A percentile compares a stretch with the other conserved stretches of the same genome.
Conservation (phyloP, 64 coral and sea anemone species). For the Cladopsammia gracilis region DNA sequence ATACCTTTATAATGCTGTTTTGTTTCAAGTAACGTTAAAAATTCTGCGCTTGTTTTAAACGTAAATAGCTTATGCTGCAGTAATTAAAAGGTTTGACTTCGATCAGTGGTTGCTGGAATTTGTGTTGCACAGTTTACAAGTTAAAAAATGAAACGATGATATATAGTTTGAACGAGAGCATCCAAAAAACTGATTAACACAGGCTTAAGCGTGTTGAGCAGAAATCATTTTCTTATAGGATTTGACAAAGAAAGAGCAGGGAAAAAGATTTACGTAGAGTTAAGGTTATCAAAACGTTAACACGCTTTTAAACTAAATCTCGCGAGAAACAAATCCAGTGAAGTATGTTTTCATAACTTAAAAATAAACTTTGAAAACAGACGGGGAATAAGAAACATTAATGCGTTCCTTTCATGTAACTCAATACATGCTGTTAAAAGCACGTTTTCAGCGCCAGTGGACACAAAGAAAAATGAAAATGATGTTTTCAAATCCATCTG, state of each 20-base stretch:
- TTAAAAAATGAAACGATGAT: neutral
- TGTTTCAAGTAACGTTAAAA: neutral
- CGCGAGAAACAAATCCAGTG: slow-evolving; percentile 7
- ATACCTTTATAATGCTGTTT: neutral
- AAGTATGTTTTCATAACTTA: slow-evolving; percentile 44
- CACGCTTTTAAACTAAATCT: slow-evolving; percentile 44
- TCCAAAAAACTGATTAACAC: slow-evolving; percentile 7
- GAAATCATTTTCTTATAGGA: slow-evolving; percentile 10
- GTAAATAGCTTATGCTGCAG: too few relatives aligned
- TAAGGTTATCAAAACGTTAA: slow-evolving; percentile 48
- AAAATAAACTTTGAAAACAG: slow-evolving; percentile 25
- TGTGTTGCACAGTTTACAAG: neutral
- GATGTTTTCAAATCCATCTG: slow-evolving; percentile 19
- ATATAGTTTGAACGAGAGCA: neutral
- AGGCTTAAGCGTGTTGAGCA: slow-evolving; percentile 17
- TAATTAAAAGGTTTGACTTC: neutral
- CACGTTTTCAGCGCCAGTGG: slow-evolving; percentile 42
- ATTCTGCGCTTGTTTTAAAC: neutral
- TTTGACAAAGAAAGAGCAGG: neutral
- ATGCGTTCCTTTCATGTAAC: slow-evolving; percentile 41
- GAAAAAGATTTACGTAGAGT: neutral
- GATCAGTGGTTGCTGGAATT: neutral
- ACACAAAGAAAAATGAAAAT: slow-evolving; percentile 53
- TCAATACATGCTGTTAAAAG: slow-evolving; percentile 50
- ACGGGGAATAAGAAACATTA: slow-evolving; percentile 10